Conservation (phyloP, 1,140 invertebrate species). For the Chironomus striatipennis region DNA sequence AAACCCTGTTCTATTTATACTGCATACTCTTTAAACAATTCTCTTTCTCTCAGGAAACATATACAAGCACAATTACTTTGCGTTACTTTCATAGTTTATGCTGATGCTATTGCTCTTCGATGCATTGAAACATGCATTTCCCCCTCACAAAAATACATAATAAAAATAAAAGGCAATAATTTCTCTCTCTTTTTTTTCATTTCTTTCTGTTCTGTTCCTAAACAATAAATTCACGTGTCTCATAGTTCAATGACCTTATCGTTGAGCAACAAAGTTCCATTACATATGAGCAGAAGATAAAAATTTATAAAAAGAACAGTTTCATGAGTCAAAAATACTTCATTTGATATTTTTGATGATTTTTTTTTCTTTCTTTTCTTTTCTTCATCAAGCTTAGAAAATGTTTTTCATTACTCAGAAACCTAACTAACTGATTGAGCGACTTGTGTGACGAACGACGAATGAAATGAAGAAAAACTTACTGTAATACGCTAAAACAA, state of each 20-base stretch:
- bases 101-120: not conserved
- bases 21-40: not conserved
- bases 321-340: too few relatives aligned
- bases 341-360: too few relatives aligned
- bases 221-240: slow-evolving; percentile 21
- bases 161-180: not conserved
- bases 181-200: not conserved
- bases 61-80: not conserved
- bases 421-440: too few relatives aligned
- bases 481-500: too few relatives aligned
- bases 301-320: too few relatives aligned
- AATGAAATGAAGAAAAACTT: too few relatives aligned
- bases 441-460: too few relatives aligned
- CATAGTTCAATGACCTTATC: slow-evolving; percentile 18
- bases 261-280: slow-evolving; percentile 21
- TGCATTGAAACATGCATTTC: slow-evolving; percentile 21
- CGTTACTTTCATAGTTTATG: too few relatives aligned
- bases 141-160: not conserved
- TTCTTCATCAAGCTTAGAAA: too few relatives aligned
- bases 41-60: slow-evolving; percentile 6
- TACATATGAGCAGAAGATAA: not conserved
- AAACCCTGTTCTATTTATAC: not conserved
- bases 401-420: too few relatives aligned
- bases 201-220: slow-evolving; percentile 16
- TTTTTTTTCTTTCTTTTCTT: too few relatives aligned